Evolutionary conservation across 2,797 vertebrate genomes (phyloP).

Genomic region (Falco naumanni): DNA sequence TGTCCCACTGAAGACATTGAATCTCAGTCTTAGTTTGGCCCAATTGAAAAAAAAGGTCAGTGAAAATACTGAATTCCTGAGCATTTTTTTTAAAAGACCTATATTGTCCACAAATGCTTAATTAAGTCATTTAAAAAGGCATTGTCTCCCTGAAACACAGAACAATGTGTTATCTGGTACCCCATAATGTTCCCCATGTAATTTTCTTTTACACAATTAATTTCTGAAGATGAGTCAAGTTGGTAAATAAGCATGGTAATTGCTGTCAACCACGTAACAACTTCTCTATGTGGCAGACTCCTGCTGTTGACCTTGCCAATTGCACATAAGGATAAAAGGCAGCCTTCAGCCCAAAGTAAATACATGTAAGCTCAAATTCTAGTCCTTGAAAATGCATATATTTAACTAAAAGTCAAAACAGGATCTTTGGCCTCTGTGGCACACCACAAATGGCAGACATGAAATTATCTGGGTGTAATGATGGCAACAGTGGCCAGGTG

Average conservation of each 20-base stretch:
- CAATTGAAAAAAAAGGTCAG: background rate
- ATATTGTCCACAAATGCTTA: background rate
- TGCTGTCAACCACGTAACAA: background rate
- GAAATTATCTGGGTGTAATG: background rate
- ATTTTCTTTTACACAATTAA: background rate
- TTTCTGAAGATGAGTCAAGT: background rate
- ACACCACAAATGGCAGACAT: background rate
- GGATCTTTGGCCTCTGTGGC: background rate
- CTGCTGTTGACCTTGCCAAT: background rate
- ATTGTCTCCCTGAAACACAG: background rate
- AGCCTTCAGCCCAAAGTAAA: slow-evolving; percentile 2
- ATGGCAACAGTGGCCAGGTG: background rate
- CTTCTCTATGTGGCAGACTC: background rate
- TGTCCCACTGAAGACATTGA: background rate
- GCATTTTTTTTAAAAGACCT: background rate
- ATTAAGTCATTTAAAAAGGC: background rate
- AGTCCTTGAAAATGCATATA: background rate
- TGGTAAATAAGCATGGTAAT: background rate
- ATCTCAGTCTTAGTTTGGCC: background rate
- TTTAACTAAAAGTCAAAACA: background rate
- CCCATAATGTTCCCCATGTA: background rate
- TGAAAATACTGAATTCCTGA: background rate
- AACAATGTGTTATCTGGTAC: background rate
- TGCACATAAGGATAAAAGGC: background rate
- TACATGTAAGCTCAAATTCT: background rate